These are phyloP conservation scores for Cryptomyrus ogoouensis DNA, from an alignment of 2,113 vertebrate genomes.

Conservation along the genomic window DNA sequence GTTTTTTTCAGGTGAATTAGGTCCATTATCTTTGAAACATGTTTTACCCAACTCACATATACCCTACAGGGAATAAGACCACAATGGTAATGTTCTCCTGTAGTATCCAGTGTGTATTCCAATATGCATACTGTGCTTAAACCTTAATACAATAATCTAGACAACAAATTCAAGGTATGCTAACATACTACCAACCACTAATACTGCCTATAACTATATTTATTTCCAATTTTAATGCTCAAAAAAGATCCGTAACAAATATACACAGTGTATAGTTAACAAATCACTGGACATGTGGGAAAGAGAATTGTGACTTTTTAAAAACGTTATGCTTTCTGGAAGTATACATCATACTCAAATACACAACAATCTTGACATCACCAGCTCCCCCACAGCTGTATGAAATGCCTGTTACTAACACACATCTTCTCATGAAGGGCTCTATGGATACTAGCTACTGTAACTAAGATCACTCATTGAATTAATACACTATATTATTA, in stretches of 20 bases:
- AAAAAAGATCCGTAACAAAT: neutral
- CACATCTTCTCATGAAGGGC: neutral
- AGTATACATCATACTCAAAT: neutral
- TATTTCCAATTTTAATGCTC: neutral
- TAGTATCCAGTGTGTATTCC: neutral
- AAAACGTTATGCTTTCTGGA: neutral
- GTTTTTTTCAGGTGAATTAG: neutral
- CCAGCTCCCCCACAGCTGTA: neutral
- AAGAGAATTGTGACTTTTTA: neutral
- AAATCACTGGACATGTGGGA: neutral
- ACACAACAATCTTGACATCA: neutral
- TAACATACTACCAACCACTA: neutral
- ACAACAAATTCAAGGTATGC: neutral
- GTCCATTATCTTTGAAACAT: neutral
- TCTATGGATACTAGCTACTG: neutral
- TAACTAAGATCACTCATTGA: neutral
- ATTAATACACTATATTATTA: neutral
- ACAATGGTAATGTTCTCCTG: neutral
- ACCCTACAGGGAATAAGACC: neutral
- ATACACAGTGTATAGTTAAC: neutral
- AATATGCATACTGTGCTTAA: neutral
- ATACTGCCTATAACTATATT: slow-evolving; percentile 13
- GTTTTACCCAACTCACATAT: neutral
- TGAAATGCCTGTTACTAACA: neutral
- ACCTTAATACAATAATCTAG: neutral